Conservation (phyloP, 2,888 invertebrate species). For the Seira sanloemensis region DNA sequence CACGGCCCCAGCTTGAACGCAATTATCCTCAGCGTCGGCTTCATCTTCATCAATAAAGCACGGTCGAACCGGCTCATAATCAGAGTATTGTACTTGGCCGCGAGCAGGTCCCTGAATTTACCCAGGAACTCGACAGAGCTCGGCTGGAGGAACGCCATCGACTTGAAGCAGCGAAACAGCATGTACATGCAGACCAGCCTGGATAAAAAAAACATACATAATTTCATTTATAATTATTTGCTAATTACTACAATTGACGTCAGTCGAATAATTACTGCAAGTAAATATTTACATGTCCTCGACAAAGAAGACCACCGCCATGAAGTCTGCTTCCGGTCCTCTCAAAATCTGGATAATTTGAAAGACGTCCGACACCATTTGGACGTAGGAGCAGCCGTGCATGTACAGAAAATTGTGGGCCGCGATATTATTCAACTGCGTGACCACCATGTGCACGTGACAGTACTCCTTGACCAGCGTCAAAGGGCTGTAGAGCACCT, state of each 20-base stretch:
- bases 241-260: not conserved
- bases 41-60: constrained; percentile 11
- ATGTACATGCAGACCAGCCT: constrained; percentile 61
- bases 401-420: constrained; percentile 55
- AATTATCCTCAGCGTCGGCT: not conserved
- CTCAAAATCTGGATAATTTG: constrained; percentile 58
- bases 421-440: constrained; percentile 43
- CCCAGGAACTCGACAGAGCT: constrained; percentile 10
- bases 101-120: constrained; percentile 21
- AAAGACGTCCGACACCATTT: constrained; percentile 60
- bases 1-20: constrained; percentile 38
- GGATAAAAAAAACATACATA: not conserved
- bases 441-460: constrained; percentile 26
- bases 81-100: not conserved
- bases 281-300: constrained; percentile 52
- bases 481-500: not conserved
- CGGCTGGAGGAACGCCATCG: constrained; percentile 52
- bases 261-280: not conserved
- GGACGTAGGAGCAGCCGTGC: constrained; percentile 56
- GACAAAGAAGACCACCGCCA: constrained; percentile 50
- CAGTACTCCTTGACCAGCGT: constrained; percentile 33
- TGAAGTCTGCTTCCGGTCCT: constrained; percentile 37
- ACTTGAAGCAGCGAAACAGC: constrained; percentile 60
- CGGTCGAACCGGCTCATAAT: not conserved
- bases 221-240: not conserved